Percentiles rank a stretch among this genome's conserved stretches.
Conservation (phyloP, 2,797 vertebrate genomes). For the Catharus ustulatus region DNA sequence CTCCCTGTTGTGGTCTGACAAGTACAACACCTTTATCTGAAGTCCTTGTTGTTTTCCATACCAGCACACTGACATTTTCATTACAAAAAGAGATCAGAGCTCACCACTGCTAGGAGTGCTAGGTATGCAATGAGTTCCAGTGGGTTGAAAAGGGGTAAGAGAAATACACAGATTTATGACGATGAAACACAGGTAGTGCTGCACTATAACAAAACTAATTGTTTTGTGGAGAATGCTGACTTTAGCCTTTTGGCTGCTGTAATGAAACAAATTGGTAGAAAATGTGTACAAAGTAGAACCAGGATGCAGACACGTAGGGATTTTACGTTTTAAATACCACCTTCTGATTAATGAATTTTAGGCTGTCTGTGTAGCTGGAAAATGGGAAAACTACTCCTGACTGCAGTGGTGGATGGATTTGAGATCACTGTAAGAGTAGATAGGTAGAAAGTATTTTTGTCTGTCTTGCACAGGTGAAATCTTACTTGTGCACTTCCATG, state of each 20-base stretch:
- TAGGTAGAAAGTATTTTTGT: not conserved
- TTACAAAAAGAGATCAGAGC: not conserved
- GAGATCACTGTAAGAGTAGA: not conserved
- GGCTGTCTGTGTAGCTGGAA: not conserved
- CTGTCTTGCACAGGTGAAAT: not conserved
- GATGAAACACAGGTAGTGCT: not conserved
- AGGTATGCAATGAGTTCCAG: not conserved
- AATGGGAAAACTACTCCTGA: not conserved
- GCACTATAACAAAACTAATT: not conserved
- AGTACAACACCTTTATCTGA: not conserved
- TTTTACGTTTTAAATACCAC: not conserved
- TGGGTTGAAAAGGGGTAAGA: not conserved
- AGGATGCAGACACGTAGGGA: rapidly evolving
- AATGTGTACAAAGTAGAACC: not conserved
- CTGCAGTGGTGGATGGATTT: not conserved
- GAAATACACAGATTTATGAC: not conserved
- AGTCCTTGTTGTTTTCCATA: not conserved
- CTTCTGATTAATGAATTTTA: not conserved
- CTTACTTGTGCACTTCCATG: not conserved
- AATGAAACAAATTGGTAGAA: not conserved
- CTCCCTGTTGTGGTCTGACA: not conserved
- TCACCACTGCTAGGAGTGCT: not conserved
- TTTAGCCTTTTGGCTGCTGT: not conserved
- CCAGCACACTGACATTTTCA: not conserved
- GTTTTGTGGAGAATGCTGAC: not conserved